Percentiles rank a stretch among this genome's conserved stretches.
Evolutionary conservation across 2,888 invertebrate genomes (phyloP).

Genomic region (Polietes domitor): DNA sequence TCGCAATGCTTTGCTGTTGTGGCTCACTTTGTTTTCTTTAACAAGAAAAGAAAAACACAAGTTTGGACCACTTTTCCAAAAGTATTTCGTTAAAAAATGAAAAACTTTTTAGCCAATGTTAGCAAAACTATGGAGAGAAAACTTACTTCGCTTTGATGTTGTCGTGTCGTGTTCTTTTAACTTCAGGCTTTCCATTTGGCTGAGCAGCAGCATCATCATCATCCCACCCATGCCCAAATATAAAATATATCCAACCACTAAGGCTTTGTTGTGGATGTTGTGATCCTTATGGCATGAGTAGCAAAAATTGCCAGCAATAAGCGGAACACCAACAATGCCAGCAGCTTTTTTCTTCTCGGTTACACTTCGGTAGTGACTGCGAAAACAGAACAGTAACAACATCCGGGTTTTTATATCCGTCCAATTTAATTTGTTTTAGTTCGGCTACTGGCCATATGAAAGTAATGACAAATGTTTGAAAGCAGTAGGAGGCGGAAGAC

Average conservation of each 20-base stretch:
- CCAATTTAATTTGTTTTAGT: not conserved
- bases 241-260: not conserved
- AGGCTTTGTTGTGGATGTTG: no score
- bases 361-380: not conserved
- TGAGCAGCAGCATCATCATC: not conserved
- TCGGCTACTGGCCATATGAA: not conserved
- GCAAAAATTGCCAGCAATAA: not conserved
- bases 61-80: conserved; percentile 10
- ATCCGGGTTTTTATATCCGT: not conserved
- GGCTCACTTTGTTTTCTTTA: not conserved
- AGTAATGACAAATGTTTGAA: conserved; percentile 11
- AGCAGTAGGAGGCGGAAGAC: not conserved
- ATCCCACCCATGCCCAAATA: not conserved
- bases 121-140: conserved; percentile 51
- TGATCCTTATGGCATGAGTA: not conserved
- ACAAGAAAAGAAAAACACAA: conserved; percentile 12
- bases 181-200: not conserved
- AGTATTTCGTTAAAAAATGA: conserved; percentile 11
- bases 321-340: not conserved
- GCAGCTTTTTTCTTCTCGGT: not conserved
- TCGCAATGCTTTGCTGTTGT: conserved; percentile 5
- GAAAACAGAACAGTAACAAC: not conserved
- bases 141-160: not conserved
- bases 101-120: conserved; percentile 57
- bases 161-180: not conserved